Conservation (phyloP, 2,888 invertebrate species). For the Lissocephala sabroskyi region DNA sequence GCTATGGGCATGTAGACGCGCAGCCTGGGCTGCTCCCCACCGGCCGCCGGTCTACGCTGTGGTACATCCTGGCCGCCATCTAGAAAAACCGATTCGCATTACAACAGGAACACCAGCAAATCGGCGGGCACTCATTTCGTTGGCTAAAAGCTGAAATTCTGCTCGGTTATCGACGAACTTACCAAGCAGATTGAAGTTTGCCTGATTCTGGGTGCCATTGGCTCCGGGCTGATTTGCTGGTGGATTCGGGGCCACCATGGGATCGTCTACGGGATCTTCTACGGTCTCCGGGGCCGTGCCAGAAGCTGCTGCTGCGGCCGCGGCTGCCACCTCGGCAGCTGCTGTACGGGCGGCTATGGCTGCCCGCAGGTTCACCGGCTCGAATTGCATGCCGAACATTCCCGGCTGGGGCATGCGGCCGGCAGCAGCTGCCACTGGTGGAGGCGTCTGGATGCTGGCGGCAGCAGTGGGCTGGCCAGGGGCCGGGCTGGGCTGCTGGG, state of each 20-base stretch:
- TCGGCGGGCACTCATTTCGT: too few species aligned
- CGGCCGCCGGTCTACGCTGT: slow-evolving; percentile 12
- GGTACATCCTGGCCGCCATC: too few species aligned
- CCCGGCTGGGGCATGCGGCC: too few species aligned
- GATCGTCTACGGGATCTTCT: slow-evolving; percentile 66
- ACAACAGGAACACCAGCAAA: too few species aligned
- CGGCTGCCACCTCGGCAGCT: slow-evolving; percentile 9
- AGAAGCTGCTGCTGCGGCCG: slow-evolving; percentile 8
- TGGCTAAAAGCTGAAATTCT: too few species aligned
- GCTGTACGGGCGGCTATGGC: background rate
- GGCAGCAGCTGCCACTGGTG: slow-evolving; percentile 9
- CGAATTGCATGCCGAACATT: too few species aligned
- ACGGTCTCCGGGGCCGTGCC: slow-evolving; percentile 26
- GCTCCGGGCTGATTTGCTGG: too few species aligned
- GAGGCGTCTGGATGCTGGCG: slow-evolving; percentile 6
- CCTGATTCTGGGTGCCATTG: slow-evolving; percentile 6
- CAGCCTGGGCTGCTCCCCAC: slow-evolving; percentile 33
- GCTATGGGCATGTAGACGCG: slow-evolving; percentile 48
- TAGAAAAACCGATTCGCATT: slow-evolving; percentile 46
- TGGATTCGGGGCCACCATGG: slow-evolving; percentile 35
- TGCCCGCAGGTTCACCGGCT: too few species aligned
- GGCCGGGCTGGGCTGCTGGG: slow-evolving; percentile 9
- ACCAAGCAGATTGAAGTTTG: too few species aligned
- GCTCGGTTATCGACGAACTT: too few species aligned
- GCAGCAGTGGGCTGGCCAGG: slow-evolving; percentile 30